Conservation (phyloP, 2,797 vertebrate genomes). For the Strix occidentalis region DNA sequence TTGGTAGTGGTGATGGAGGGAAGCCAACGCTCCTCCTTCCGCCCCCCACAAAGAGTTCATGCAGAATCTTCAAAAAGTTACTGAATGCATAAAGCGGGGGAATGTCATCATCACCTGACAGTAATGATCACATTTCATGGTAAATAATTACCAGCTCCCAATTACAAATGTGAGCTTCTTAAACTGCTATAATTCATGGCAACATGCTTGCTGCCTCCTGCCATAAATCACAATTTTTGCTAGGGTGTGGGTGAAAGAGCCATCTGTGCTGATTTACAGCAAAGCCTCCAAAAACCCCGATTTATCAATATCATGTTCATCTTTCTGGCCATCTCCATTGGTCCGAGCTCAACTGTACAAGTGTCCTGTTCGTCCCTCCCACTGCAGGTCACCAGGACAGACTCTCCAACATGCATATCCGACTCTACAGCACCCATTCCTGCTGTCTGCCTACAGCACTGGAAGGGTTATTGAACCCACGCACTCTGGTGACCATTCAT, state of each 20-base stretch:
- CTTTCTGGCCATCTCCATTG: background rate
- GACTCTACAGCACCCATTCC: background rate
- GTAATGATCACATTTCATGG: constrained; percentile 17
- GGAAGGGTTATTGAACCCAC: background rate
- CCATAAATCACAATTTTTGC: constrained; percentile 3
- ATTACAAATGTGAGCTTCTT: background rate
- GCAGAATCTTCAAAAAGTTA: background rate
- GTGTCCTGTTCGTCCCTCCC: background rate
- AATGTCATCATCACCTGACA: constrained; percentile 42
- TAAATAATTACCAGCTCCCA: constrained; percentile 24
- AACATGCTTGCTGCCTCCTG: constrained; percentile 6
- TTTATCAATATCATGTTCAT: background rate
- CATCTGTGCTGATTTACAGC: constrained; percentile 17
- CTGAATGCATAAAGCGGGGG: background rate
- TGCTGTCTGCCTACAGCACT: background rate
- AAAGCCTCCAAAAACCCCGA: background rate
- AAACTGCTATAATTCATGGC: constrained; percentile 14
- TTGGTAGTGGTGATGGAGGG: background rate
- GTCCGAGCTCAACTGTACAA: background rate
- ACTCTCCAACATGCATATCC: background rate
- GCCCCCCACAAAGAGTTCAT: background rate
- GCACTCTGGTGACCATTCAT: background rate
- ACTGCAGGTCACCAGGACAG: background rate
- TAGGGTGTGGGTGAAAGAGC: constrained; percentile 1
- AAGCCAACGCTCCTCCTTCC: constrained; percentile 13